Evolutionary conservation across 1,140 invertebrate species (phyloP).

Genomic region (Asbolus verrucosus): DNA sequence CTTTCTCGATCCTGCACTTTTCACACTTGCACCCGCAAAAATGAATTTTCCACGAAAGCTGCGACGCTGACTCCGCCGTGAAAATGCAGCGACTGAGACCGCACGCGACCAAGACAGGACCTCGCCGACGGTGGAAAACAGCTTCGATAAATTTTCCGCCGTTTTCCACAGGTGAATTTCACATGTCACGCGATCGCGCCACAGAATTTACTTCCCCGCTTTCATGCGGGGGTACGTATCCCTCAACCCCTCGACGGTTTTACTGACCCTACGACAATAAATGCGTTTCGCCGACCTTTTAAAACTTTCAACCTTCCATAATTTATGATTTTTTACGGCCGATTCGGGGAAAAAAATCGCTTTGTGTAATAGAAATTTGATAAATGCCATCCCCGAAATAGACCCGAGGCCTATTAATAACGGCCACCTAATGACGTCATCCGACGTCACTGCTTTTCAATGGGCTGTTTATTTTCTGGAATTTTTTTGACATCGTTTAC

Average conservation of each 20-base stretch:
- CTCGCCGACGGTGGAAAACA: constrained; percentile 7
- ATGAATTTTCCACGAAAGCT: neutral
- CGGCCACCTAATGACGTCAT: neutral
- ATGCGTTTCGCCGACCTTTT: too few relatives aligned
- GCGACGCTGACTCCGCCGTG: neutral
- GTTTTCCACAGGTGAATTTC: constrained; percentile 53
- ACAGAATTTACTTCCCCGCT: constrained; percentile 12
- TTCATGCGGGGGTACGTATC: neutral
- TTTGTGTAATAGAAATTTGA: constrained; percentile 21
- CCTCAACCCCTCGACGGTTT: constrained; percentile 11
- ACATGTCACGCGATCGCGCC: constrained; percentile 41
- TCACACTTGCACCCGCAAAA: too few relatives aligned
- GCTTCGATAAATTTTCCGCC: constrained; percentile 22
- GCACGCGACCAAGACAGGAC: constrained; percentile 18
- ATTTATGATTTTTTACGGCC: too few relatives aligned
- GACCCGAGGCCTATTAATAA: constrained; percentile 7
- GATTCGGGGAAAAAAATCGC: too few relatives aligned
- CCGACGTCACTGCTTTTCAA: constrained; percentile 19
- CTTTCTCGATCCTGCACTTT: neutral
- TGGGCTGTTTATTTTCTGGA: constrained; percentile 4
- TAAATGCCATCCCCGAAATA: constrained; percentile 24
- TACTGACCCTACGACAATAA: too few relatives aligned
- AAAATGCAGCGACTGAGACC: constrained; percentile 9
- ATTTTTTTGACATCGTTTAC: neutral
- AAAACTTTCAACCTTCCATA: too few relatives aligned